Evolutionary conservation across 53 echinoderm and acorn worm species (phyloP).

Genomic region (Arbacia lixula): DNA sequence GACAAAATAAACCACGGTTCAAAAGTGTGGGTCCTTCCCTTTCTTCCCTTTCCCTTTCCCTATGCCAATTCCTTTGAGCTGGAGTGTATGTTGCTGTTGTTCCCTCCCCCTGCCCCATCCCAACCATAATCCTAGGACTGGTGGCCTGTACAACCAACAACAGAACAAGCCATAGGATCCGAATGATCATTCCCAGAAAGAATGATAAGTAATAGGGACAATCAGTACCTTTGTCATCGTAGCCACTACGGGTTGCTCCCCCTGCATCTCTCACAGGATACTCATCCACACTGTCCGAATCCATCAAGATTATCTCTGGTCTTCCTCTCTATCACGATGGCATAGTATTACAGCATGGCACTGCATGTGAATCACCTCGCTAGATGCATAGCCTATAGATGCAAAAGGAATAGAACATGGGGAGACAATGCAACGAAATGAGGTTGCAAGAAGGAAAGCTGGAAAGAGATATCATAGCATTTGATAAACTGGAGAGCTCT

Average conservation of each 20-base stretch:
- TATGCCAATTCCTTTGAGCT: too few species aligned
- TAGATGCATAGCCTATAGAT: not conserved
- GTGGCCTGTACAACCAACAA: too few species aligned
- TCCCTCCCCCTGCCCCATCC: too few species aligned
- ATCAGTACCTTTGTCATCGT: slow-evolving; percentile 38
- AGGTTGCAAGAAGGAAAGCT: too few species aligned
- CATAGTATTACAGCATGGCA: not conserved
- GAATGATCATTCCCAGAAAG: not conserved
- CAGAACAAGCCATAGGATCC: not conserved
- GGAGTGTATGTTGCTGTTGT: too few species aligned
- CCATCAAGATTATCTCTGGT: slow-evolving; percentile 53
- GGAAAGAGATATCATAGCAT: too few species aligned
- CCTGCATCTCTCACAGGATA: slow-evolving; percentile 83
- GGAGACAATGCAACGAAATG: not conserved
- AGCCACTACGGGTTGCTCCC: not conserved
- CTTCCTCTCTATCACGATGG: not conserved
- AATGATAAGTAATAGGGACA: not conserved
- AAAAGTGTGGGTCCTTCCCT: too few species aligned
- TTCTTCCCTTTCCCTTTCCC: too few species aligned
- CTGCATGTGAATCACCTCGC: too few species aligned
- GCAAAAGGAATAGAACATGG: not conserved
- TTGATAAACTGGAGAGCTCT: too few species aligned
- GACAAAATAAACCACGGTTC: not conserved
- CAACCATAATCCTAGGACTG: too few species aligned
- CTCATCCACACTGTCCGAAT: slow-evolving; percentile 78